Percentiles rank a stretch among this genome's conserved stretches.
These are phyloP conservation scores for Neomorphus geoffroyi DNA, from an alignment of 2,797 vertebrate genomes.

Conservation along the genomic window DNA sequence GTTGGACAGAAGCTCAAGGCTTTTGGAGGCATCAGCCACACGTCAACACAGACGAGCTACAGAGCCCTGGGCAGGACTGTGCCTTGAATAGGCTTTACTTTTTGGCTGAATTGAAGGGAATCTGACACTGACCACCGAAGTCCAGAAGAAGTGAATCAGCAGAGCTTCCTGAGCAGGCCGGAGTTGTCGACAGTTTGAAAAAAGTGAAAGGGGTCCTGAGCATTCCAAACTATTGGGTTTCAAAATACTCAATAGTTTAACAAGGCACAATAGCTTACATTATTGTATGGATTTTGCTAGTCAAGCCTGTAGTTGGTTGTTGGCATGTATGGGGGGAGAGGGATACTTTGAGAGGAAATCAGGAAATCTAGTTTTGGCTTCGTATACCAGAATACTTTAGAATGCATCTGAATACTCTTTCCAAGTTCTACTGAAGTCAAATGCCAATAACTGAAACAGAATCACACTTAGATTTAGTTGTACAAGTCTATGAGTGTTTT, in stretches of 20 bases:
- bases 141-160: background rate
- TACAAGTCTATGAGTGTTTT: background rate
- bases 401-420: background rate
- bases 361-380: background rate
- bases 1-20: background rate
- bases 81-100: background rate
- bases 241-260: background rate
- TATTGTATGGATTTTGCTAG: background rate
- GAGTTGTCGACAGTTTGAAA: background rate
- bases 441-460: background rate
- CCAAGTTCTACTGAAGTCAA: background rate
- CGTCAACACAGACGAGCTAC: background rate
- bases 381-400: background rate
- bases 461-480: background rate
- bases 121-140: background rate
- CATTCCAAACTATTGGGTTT: background rate
- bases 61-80: background rate
- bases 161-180: background rate
- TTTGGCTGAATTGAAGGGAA: background rate
- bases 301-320: background rate
- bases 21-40: background rate
- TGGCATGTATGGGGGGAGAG: background rate
- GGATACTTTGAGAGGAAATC: background rate
- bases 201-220: background rate
- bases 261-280: background rate